Evolutionary conservation across 2,888 invertebrate genomes (phyloP).

Genomic region (Encarsia formosa): DNA sequence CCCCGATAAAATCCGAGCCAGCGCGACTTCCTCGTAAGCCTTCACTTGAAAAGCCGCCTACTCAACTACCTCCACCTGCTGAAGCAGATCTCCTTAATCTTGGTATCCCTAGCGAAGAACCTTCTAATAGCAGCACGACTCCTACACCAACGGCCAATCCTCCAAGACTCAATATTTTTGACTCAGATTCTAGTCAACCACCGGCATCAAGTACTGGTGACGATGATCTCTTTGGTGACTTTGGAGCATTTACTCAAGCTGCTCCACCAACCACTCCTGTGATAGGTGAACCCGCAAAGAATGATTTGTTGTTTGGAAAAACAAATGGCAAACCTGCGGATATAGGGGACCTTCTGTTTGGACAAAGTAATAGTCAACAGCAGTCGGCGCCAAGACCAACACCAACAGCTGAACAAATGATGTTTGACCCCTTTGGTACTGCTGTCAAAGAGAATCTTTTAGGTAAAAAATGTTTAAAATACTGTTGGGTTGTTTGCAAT

Average conservation of each 20-base stretch:
- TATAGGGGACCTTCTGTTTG: slow-evolving; percentile 38
- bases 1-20: neutral
- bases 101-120: slow-evolving; percentile 34
- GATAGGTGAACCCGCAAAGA: slow-evolving; percentile 31
- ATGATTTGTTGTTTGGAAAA: slow-evolving; percentile 40
- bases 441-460: slow-evolving; percentile 30
- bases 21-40: neutral
- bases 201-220: slow-evolving; percentile 15
- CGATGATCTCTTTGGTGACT: slow-evolving; percentile 43
- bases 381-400: slow-evolving; percentile 14
- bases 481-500: no score
- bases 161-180: slow-evolving; percentile 42
- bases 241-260: slow-evolving; percentile 30
- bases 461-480: slow-evolving; percentile 6
- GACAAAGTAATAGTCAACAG: slow-evolving; percentile 24
- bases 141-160: slow-evolving; percentile 25
- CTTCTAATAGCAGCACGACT: slow-evolving; percentile 14
- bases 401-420: slow-evolving; percentile 31
- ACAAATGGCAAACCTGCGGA: slow-evolving; percentile 29
- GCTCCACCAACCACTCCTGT: slow-evolving; percentile 13
- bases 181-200: slow-evolving; percentile 36
- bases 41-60: neutral
- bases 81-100: slow-evolving; percentile 49
- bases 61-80: slow-evolving; percentile 16
- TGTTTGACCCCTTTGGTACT: slow-evolving; percentile 44